These are phyloP conservation scores for Cottoperca gobio DNA, from an alignment of 2,797 vertebrate genomes.

Conservation along the genomic window DNA sequence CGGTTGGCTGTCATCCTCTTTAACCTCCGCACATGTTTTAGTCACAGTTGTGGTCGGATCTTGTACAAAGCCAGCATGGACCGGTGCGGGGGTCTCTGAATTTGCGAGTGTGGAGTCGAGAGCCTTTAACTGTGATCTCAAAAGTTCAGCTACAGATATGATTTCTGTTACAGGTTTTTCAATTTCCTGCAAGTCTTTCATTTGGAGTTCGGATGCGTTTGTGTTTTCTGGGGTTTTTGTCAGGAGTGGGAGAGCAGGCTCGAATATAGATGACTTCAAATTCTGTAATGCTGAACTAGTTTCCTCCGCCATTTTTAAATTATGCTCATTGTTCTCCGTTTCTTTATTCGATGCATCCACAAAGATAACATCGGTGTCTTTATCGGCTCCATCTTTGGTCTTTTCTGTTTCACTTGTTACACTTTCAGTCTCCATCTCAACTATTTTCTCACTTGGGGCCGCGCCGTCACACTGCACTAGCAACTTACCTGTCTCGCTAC, in stretches of 20 bases:
- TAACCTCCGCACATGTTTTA: conserved; percentile 41
- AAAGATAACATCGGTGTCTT: neutral
- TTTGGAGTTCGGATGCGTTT: conserved; percentile 16
- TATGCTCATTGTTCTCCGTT: conserved; percentile 21
- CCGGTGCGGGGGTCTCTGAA: conserved; percentile 6
- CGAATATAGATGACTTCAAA: neutral
- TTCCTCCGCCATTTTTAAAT: conserved; percentile 18
- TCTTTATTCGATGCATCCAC: conserved; percentile 9
- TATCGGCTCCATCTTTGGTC: conserved; percentile 12
- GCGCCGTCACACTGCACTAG: conserved; percentile 21
- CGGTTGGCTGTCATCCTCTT: conserved; percentile 6
- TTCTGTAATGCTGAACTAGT: conserved; percentile 24
- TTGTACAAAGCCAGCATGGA: conserved; percentile 21
- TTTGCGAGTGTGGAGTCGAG: conserved; percentile 46
- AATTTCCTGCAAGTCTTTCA: conserved; percentile 48
- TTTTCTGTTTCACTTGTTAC: conserved; percentile 31
- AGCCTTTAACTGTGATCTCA: conserved; percentile 76
- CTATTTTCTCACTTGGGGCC: conserved; percentile 38
- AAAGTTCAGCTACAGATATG: conserved; percentile 73
- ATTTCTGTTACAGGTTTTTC: conserved; percentile 57
- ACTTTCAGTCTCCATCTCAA: conserved; percentile 57
- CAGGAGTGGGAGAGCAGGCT: neutral
- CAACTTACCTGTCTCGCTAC: conserved; percentile 15
- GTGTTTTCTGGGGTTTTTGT: conserved; percentile 27
- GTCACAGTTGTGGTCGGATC: neutral